Conservation (phyloP, 2,113 vertebrate species). For the Excalfactoria chinensis region DNA sequence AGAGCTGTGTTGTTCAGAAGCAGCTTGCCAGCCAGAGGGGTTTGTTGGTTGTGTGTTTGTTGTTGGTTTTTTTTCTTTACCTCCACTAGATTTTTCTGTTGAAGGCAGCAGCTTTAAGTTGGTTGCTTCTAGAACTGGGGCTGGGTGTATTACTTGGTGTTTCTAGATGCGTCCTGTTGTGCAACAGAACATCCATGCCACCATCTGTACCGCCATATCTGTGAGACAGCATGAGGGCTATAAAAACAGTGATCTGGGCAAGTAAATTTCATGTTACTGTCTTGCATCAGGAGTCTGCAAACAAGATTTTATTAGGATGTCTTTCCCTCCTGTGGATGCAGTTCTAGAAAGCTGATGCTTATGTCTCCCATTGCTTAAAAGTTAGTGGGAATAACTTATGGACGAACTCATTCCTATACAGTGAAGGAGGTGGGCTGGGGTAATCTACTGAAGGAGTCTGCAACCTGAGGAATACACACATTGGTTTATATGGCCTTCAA, state of each 20-base stretch:
- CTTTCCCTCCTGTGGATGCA: accelerated
- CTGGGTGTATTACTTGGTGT: neutral
- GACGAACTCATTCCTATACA: neutral
- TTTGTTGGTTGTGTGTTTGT: neutral
- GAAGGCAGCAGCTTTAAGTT: neutral
- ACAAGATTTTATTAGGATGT: neutral
- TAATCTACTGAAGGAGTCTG: neutral
- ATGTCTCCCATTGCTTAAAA: neutral
- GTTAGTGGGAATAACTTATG: neutral
- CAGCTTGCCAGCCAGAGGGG: neutral
- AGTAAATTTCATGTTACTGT: neutral
- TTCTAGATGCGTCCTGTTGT: neutral
- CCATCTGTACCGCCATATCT: accelerated
- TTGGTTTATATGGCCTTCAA: neutral
- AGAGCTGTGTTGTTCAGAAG: neutral
- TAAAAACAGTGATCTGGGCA: neutral
- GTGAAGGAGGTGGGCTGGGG: neutral
- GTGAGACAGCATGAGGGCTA: too few species aligned
- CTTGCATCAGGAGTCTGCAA: neutral
- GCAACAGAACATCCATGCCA: accelerated
- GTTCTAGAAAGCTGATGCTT: neutral
- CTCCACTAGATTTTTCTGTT: neutral
- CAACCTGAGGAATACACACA: neutral
- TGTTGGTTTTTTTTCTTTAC: neutral
- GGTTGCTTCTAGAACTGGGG: neutral